Base-by-base conservation (phyloP, 2,797 vertebrate genomes). In the Aplochiton taeniatus region DNA sequence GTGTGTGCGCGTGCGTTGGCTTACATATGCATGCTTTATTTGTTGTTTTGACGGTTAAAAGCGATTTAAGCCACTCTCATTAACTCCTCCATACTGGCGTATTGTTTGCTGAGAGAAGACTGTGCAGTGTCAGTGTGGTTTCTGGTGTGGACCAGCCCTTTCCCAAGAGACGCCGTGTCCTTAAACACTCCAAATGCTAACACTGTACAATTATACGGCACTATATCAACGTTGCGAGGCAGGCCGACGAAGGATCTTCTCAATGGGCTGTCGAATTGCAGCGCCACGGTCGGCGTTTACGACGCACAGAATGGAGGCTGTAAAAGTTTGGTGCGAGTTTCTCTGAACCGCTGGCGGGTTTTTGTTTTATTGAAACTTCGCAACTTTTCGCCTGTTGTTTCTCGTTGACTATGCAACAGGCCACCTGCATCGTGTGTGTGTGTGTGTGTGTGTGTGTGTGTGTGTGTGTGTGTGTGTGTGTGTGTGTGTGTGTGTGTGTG, bases 11-110 rank as follows among this genome's bases (percentile, higher is more conserved):
- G 46, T 48, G 46, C 9, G 46, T 9, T 10, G 9, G 46, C 13
- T 2, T 48, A 14, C 13, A 8, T 48, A 8, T 9, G 2, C 13
- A 1, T 48, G 46, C 31, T 65, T 55, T 72, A 19, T 53, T 50
- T 44, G 20, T 51, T 62, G 60, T 62, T 42, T 62, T 42, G 60
- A 51, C 51, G 42, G 48, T 62, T 42, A 50, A 43, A 31, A 51
- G 54, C 16, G 48, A 51, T 62, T 50, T n/a, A 49, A 48, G 59
- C 46, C 31, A 8, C 10, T 16, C 60, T 42, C 17, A n/a, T 62
- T 48, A 61, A 49, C 45, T 58, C 57, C 10, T 8, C 48, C 8
- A 9, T 42, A 19, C 20, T 42, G n/a, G 47, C 31, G 31, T 58
- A 13, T 50, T 41, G 59, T 50, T 50, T 51, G 20, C 20, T 11